Conservation (phyloP, 2,797 vertebrate genomes). For the Monodelphis domestica region DNA sequence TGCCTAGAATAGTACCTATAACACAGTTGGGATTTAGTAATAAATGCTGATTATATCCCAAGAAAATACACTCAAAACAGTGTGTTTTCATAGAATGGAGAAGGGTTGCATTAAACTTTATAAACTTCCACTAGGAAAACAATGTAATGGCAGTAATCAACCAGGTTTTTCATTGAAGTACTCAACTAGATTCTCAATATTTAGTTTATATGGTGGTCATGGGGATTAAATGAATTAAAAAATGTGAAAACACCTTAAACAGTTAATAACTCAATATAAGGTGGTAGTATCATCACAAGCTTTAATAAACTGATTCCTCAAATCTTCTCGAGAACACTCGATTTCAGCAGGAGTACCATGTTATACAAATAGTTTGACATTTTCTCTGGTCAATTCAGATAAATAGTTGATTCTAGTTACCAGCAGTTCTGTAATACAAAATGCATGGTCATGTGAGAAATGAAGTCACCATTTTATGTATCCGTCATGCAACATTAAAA, state of each 20-base stretch:
- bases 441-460: not conserved
- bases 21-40: not conserved
- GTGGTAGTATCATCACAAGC: not conserved
- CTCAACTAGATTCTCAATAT: not conserved
- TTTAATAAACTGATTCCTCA: not conserved
- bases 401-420: not conserved
- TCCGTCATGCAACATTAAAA: not conserved
- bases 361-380: not conserved
- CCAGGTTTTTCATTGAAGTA: not conserved
- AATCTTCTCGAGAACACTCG: not conserved
- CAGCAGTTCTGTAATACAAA: not conserved
- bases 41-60: not conserved
- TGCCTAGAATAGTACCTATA: not conserved
- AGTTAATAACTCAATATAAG: not conserved
- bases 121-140: not conserved
- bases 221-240: not conserved
- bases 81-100: not conserved
- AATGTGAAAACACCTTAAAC: not conserved
- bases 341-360: not conserved
- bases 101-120: not conserved
- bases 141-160: not conserved
- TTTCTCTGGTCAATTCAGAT: not conserved
- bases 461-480: not conserved
- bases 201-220: not conserved
- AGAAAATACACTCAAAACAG: not conserved